phyloP scores from a whole-genome alignment of 2,888 invertebrate species.

The Priocnemis perturbator region DNA sequence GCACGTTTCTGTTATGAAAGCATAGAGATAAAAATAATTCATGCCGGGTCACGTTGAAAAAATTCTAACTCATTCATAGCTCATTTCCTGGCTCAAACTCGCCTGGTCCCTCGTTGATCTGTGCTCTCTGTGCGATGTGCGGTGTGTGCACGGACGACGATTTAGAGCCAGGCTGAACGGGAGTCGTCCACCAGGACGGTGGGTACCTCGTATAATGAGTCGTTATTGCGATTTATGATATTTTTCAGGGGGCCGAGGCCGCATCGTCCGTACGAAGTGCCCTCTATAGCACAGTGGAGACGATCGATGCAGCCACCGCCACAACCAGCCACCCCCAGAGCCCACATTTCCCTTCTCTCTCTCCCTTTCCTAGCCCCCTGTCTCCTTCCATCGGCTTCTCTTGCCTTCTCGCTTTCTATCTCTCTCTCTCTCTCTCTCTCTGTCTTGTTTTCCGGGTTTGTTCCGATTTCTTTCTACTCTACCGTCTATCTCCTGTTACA shows the following conservation, averaged over 20 bases:
- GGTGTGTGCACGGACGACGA: neutral
- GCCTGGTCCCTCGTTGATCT: neutral
- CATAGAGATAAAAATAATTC: no score
- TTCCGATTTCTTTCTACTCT: neutral
- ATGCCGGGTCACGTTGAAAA: no score
- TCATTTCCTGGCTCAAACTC: no score
- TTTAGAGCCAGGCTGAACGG: neutral
- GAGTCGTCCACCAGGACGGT: neutral
- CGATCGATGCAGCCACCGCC: slow-evolving; percentile 70
- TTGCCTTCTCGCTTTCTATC: neutral
- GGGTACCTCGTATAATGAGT: slow-evolving; percentile 20
- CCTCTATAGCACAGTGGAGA: slow-evolving; percentile 44
- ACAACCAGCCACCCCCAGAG: slow-evolving; percentile 62
- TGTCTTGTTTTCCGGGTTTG: neutral
- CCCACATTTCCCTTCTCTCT: slow-evolving; percentile 24
- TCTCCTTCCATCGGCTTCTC: slow-evolving; percentile 11
- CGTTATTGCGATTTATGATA: slow-evolving; percentile 44
- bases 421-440: neutral
- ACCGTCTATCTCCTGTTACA: no score
- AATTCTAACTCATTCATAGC: no score
- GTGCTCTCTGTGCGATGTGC: no score
- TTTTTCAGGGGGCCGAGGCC: slow-evolving; percentile 49
- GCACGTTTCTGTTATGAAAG: no score
- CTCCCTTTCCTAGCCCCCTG: slow-evolving; percentile 2
- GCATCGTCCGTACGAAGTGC: slow-evolving; percentile 39